Percentiles rank a stretch among this genome's conserved stretches.
Conservation (phyloP, 2,888 invertebrate genomes). For the Malacosoma neustria region DNA sequence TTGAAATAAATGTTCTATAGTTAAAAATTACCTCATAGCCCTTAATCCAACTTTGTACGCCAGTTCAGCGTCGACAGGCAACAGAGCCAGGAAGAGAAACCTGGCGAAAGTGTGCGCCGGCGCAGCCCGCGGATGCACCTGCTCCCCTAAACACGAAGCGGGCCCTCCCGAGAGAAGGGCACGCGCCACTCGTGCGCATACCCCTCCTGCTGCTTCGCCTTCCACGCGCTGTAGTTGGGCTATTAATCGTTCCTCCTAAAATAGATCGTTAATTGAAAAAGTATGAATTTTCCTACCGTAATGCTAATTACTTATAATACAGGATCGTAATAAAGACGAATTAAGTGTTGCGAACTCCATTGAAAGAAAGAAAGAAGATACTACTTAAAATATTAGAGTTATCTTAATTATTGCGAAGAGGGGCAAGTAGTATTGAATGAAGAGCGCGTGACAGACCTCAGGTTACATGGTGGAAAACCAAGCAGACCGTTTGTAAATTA, state of each 20-base stretch:
- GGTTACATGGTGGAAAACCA: no score
- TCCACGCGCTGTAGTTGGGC: slow-evolving; percentile 84
- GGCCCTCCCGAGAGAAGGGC: slow-evolving; percentile 85
- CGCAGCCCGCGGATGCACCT: slow-evolving; percentile 86
- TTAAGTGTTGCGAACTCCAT: no score
- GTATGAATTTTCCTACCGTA: no score
- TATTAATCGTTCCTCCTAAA: slow-evolving; percentile 85
- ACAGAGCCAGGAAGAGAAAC: slow-evolving; percentile 84
- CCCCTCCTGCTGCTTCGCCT: slow-evolving; percentile 81
- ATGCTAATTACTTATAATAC: neutral
- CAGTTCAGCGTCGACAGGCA: slow-evolving; percentile 84
- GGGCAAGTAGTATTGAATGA: no score
- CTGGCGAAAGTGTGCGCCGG: slow-evolving; percentile 90
- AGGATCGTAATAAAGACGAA: neutral
- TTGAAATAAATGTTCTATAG: no score
- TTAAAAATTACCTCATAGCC: slow-evolving; percentile 83
- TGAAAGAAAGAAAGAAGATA: no score
- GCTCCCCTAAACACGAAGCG: slow-evolving; percentile 81
- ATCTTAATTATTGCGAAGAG: no score
- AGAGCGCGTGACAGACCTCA: no score
- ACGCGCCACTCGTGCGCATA: slow-evolving; percentile 79
- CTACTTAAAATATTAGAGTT: no score
- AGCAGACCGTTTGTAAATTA: no score
- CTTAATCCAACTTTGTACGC: slow-evolving; percentile 86
- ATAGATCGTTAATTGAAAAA: neutral